Evolutionary conservation across 2,888 invertebrate species (phyloP).

Genomic region (Leptinotarsa peninsularis): DNA sequence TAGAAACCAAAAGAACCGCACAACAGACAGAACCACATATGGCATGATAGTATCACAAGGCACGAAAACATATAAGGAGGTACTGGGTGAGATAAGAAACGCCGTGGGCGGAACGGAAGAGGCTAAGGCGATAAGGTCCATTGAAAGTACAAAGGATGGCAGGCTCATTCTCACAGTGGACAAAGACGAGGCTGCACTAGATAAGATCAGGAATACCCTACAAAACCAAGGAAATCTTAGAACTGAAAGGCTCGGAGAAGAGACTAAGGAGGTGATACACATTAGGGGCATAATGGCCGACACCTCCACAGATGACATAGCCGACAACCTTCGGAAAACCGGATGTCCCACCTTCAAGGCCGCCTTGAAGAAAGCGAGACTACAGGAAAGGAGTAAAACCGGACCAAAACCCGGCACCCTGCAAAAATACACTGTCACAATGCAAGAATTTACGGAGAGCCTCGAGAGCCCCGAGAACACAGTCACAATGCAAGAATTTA

Average conservation of each 20-base stretch:
- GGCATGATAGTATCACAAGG: not conserved
- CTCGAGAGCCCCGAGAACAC: too few species aligned
- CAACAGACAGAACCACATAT: not conserved
- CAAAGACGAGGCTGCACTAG: constrained; percentile 4
- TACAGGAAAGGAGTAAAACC: not conserved
- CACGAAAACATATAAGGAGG: not conserved
- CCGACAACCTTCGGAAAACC: not conserved
- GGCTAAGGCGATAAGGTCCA: not conserved
- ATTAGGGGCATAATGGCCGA: constrained; percentile 22
- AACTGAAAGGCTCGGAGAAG: not conserved
- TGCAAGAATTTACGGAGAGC: too few species aligned
- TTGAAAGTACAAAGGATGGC: constrained; percentile 1
- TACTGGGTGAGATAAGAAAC: not conserved
- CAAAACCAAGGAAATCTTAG: not conserved
- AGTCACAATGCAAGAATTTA: too few species aligned
- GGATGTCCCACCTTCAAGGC: constrained; percentile 4
- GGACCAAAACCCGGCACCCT: not conserved
- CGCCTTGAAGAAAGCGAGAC: constrained; percentile 1
- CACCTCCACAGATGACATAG: constrained; percentile 7
- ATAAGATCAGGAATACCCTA: not conserved
- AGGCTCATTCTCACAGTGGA: constrained; percentile 12
- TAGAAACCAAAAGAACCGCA: not conserved
- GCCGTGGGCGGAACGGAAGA: not conserved
- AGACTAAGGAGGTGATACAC: not conserved
- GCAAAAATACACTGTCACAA: not conserved